Base-by-base conservation (phyloP, 2,797 vertebrate genomes). In the Galago senegalensis region DNA sequence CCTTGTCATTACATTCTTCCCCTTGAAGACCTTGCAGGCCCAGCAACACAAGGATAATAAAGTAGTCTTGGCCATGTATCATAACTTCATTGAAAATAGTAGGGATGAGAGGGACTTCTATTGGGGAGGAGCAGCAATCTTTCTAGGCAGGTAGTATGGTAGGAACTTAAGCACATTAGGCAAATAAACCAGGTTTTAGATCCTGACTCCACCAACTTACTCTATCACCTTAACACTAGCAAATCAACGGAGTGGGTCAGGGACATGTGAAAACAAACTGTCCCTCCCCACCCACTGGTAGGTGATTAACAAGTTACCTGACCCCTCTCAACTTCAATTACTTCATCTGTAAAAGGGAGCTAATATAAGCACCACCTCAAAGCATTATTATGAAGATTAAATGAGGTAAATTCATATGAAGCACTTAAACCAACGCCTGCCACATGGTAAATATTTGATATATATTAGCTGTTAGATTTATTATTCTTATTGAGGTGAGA, bases 341-440 rank as follows among this genome's bases (percentile, higher is more conserved):
- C 77, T 84, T 88, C 58, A 77, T 81, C 67, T 89, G 11, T 91
- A 85, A 53, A 93, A 84, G 25, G 18, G 9, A 31, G 9, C 49
- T 90, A 80, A 82, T 89, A 87, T 93, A 93, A 80, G 13, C n/a
- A 92, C 21, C 46, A 73, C 46, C 29, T 87, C 25, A 46, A 81
- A 90, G 40, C 93, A n/a, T 94, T 79, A 89, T 16, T 92, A 69
- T 49, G n/a, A 79, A 49, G 14, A 92, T 53, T 87, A 84, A 93
- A 76, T 85, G 61, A 94, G 40, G 80, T 65, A 84, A 69, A 69
- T 80, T 17, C 60, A 76, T 63, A 69, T 63, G 34, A 91, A 87
- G 31, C 31, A 73, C 31, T 77, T 87, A 69, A 73, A 93, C 84
- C 53, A 83, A 46, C 84, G 72, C 60, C 34, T 94, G 2, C 14